Percentiles rank a stretch among this genome's conserved stretches.
phyloP scores from a whole-genome alignment of 1,140 invertebrate species.

The Meloidogyne chitwoodi region DNA sequence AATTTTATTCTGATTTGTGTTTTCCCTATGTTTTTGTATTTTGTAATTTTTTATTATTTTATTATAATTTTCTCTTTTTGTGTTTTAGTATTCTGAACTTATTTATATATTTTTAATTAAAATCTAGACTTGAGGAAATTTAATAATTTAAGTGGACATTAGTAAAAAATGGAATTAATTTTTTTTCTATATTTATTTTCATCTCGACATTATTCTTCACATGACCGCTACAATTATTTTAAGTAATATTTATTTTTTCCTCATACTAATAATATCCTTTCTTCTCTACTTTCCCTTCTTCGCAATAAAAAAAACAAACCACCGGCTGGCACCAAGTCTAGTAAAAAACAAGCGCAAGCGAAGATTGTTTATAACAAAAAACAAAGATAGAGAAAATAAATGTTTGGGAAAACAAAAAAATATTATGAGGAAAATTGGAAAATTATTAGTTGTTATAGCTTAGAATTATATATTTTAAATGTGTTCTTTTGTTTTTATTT shows the following conservation, averaged over 20 bases:
- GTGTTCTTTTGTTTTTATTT: too few species aligned
- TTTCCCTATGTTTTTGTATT: too few species aligned
- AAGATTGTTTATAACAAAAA: background rate
- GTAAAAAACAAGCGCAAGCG: background rate
- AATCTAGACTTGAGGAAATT: too few species aligned
- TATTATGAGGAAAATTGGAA: background rate
- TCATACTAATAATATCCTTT: background rate
- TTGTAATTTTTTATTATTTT: too few species aligned
- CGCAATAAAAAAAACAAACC: background rate
- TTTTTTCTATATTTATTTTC: too few species aligned
- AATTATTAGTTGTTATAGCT: background rate
- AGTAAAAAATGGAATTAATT: too few species aligned
- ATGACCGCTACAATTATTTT: background rate
- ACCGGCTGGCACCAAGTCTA: background rate
- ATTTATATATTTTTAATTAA: too few species aligned
- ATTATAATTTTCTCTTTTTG: too few species aligned
- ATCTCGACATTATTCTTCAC: background rate
- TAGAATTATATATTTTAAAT: too few species aligned
- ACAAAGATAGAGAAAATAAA: background rate
- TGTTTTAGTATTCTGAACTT: too few species aligned
- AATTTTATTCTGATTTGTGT: too few species aligned
- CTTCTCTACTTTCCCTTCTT: background rate
- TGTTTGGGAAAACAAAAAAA: background rate
- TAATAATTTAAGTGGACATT: background rate
- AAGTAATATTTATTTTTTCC: background rate